phyloP scores from a whole-genome alignment of 1,140 invertebrate species.

The Neodiprion pinetum region DNA sequence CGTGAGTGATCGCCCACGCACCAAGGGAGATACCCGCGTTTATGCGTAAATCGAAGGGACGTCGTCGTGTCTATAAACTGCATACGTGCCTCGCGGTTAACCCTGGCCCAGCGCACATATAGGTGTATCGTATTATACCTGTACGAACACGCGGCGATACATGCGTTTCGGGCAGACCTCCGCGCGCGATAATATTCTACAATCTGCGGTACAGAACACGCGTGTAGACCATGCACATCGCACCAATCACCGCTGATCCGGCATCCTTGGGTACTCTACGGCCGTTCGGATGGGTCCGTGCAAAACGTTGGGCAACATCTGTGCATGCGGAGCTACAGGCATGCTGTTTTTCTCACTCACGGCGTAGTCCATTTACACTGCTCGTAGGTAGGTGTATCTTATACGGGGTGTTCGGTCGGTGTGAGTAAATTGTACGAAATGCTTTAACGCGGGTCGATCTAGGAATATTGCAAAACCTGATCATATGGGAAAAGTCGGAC shows the following conservation, averaged over 20 bases:
- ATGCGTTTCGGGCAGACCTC: not conserved
- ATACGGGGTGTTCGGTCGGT: not conserved
- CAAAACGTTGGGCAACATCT: not conserved
- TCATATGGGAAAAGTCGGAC: no score
- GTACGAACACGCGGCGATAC: slow-evolving; percentile 4
- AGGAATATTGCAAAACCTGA: no score
- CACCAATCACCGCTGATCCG: not conserved
- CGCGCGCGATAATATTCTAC: not conserved
- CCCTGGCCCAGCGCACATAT: no score
- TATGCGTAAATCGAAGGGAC: slow-evolving; percentile 2
- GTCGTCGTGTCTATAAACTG: not conserved
- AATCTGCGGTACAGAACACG: slow-evolving; percentile 5
- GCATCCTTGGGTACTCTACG: no score
- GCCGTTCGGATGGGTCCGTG: not conserved
- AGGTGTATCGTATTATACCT: not conserved
- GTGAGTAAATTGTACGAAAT: no score
- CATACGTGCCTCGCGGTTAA: not conserved
- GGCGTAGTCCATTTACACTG: not conserved
- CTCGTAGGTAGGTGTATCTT: not conserved
- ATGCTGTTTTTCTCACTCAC: not conserved
- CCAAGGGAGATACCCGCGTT: not conserved
- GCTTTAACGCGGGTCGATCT: no score
- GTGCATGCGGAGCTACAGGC: not conserved
- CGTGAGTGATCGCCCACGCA: slow-evolving; percentile 6
- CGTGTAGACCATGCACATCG: not conserved